Evolutionary conservation across 2,888 invertebrate genomes (phyloP), one percentile per base, ranked within the genome.

Genomic region (Euspilapteryx auroguttella): DNA sequence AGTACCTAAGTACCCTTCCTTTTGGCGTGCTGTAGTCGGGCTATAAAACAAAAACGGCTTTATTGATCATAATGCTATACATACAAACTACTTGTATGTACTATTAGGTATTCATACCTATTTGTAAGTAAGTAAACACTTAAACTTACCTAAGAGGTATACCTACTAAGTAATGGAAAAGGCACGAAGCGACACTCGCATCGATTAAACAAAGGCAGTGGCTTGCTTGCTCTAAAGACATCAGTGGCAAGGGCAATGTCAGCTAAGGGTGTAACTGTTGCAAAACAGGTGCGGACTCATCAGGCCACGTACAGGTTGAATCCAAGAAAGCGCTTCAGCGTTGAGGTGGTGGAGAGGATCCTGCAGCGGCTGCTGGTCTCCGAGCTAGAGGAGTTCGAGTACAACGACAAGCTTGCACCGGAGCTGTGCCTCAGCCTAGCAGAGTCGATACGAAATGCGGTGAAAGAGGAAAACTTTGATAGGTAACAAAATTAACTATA

Each of bases 221-320:
- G n/a, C n/a, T n/a, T n/a, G n/a, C n/a, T n/a, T n/a, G n/a, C n/a
- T n/a, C n/a, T n/a, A n/a, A n/a, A n/a, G n/a, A n/a, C n/a, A n/a
- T n/a, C n/a, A n/a, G n/a, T n/a, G n/a, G n/a, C n/a, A n/a, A n/a
- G n/a, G n/a, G n/a, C n/a, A n/a, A n/a, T n/a, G n/a, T n/a, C n/a
- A n/a, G n/a, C n/a, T n/a, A n/a, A n/a, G n/a, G n/a, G n/a, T n/a
- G 32, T 33, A 29, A 36, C 38, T 27, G 22, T 37, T 31, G 24
- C 47, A 8, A 68, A 65, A 52, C 69, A 69, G 73, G 54, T 66
- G 20, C 54, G 71, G 32, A 61, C 44, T 12, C 82, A 77, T 45
- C 79, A 81, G 52, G 86, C 87, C 30, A 81, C 82, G 1, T 87
- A 83, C 47, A 81, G 81, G 40, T 47, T 87, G 22, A 79, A 83